Evolutionary conservation across 2,888 invertebrate species (phyloP).

Genomic region (Brachypterus glaber): DNA sequence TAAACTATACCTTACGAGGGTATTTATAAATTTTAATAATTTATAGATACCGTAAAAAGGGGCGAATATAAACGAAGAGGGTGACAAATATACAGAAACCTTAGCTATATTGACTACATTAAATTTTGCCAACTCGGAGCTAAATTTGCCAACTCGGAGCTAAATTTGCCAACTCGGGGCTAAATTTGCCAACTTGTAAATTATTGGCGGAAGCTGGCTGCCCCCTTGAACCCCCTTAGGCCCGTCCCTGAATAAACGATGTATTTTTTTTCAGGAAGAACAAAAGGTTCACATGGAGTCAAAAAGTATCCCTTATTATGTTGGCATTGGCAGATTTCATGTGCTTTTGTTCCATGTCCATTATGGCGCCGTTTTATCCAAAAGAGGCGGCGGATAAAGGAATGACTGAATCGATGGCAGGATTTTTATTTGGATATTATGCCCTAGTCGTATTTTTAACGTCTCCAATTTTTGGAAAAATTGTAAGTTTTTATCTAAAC

Average conservation of each 20-base stretch:
- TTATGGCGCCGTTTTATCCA: conserved; percentile 72
- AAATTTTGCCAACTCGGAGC: no score
- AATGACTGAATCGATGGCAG: conserved; percentile 58
- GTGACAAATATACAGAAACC: no score
- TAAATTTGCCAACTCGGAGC: no score
- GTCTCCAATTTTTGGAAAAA: conserved; percentile 64
- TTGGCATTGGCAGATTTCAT: conserved; percentile 61
- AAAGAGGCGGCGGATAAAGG: conserved; percentile 61
- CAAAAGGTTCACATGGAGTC: conserved; percentile 44
- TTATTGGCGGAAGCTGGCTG: conserved; percentile 1
- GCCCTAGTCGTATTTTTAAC: conserved; percentile 64
- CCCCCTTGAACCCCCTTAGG: neutral
- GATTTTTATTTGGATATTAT: conserved; percentile 67
- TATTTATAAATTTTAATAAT: no score
- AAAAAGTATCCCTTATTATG: conserved; percentile 50
- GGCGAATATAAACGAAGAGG: no score
- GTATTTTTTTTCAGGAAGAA: conserved; percentile 39
- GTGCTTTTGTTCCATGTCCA: conserved; percentile 66
- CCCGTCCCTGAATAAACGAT: no score
- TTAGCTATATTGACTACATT: no score
- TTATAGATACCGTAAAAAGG: no score
- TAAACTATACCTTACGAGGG: no score
- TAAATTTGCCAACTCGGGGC: no score
- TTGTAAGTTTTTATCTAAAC: conserved; percentile 49
- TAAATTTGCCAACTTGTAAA: conserved; percentile 3